Percentiles rank a stretch among this genome's conserved stretches.
These are phyloP conservation scores for Odontamblyopus lacepedii DNA, from an alignment of 2,797 vertebrate genomes.

Conservation along the genomic window DNA sequence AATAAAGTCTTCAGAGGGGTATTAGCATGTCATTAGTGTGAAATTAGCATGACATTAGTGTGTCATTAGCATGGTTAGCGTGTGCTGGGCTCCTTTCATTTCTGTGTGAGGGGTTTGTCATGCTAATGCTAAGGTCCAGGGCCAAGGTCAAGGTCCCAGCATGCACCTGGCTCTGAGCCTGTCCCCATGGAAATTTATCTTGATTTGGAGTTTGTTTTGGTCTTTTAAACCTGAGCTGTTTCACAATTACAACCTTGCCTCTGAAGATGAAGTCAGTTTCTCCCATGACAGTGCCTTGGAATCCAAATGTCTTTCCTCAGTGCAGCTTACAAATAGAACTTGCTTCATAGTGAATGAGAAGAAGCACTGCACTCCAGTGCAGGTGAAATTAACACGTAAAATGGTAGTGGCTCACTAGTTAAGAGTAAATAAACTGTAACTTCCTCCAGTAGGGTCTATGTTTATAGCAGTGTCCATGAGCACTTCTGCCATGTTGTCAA, in stretches of 20 bases:
- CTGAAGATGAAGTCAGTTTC: neutral
- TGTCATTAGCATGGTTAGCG: conserved; percentile 11
- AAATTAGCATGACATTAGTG: conserved; percentile 16
- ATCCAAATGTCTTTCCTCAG: neutral
- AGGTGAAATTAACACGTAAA: too few species aligned
- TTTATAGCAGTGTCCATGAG: too few species aligned
- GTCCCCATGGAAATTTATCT: neutral
- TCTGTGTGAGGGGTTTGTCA: conserved; percentile 1
- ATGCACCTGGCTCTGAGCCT: conserved; percentile 3
- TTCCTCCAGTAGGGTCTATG: too few species aligned
- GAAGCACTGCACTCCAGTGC: too few species aligned
- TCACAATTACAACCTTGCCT: neutral
- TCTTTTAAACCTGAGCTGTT: neutral
- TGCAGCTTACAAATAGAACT: too few species aligned
- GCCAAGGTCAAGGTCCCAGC: conserved; percentile 2
- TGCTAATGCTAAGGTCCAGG: conserved; percentile 5
- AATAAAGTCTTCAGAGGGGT: neutral
- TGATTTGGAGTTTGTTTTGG: neutral
- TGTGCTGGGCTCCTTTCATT: neutral
- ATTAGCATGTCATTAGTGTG: conserved; percentile 14
- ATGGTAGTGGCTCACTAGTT: too few species aligned
- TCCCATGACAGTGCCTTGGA: neutral
- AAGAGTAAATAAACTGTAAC: too few species aligned
- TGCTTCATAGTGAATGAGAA: too few species aligned
- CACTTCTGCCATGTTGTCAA: neutral